phyloP scores from a whole-genome alignment of 2,888 invertebrate species.

The Drosophila villosipedis region DNA sequence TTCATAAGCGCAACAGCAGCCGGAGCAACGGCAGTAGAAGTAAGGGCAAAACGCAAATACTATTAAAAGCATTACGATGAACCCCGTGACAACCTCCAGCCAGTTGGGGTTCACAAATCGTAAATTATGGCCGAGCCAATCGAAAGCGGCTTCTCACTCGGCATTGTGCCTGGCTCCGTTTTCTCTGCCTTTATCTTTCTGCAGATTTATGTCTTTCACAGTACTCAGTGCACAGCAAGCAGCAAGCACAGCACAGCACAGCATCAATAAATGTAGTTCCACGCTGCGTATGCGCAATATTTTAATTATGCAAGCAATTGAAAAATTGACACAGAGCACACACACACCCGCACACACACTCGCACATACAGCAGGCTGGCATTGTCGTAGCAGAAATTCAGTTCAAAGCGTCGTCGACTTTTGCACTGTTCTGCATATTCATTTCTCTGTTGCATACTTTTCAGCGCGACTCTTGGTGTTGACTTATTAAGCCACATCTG shows the following conservation, averaged over 20 bases:
- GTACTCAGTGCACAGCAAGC: constrained; percentile 26
- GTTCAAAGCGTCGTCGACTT: constrained; percentile 57
- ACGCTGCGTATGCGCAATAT: constrained; percentile 67
- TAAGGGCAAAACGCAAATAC: constrained; percentile 47
- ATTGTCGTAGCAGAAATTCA: constrained; percentile 32
- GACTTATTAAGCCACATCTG: constrained; percentile 43
- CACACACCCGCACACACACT: constrained; percentile 15
- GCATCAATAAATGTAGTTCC: constrained; percentile 62
- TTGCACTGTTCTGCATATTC: constrained; percentile 28
- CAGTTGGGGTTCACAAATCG: constrained; percentile 38
- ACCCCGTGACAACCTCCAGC: constrained; percentile 48
- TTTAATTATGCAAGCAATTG: constrained; percentile 69
- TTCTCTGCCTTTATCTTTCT: constrained; percentile 32
- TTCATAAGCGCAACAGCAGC: constrained; percentile 46
- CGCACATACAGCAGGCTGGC: not conserved
- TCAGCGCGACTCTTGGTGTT: constrained; percentile 30
- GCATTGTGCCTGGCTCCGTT: constrained; percentile 21
- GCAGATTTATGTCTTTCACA: constrained; percentile 62
- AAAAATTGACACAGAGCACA: constrained; percentile 49
- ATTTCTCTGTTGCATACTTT: constrained; percentile 36
- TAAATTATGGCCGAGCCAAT: constrained; percentile 63
- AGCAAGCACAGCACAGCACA: constrained; percentile 18
- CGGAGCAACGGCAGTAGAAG: constrained; percentile 1
- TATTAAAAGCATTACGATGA: constrained; percentile 63
- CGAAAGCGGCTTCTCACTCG: constrained; percentile 43